Base-by-base conservation (phyloP, 2,797 vertebrate species). In the Sebastiscus albofasciatus region DNA sequence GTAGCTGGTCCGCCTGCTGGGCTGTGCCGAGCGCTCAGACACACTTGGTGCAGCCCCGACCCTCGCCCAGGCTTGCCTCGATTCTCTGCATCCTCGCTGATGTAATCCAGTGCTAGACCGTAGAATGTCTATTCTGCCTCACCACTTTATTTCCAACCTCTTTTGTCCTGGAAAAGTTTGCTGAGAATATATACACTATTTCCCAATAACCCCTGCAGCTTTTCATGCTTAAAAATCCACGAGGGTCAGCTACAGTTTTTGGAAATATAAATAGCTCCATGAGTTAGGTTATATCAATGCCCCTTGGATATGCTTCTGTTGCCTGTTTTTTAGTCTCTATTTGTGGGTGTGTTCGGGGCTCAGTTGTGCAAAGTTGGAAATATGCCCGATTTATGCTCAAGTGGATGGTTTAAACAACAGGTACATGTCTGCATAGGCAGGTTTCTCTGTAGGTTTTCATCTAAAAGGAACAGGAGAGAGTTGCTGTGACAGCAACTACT, bases 1-100 rank as follows among this genome's bases (percentile, higher is more conserved):
- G 92, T 89, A 95, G 88, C 84, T 72, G 64, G 6, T 89, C 80
- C 10, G 84, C 76, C 84, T 80, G 87, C 85, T 79, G 76, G 79
- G 88, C 81, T 89, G 58, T 39, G 67, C 83, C 2, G 62, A 83
- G 67, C 52, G 3, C 70, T 88, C 78, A 88, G 78, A 84, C 5
- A 6, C 72, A 6, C 72, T 81, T 72, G 82, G 16, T 87, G 85
- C 85, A 89, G 80, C 85, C 65, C 81, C 24, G 31, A 71, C 75
- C 61, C 60, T 65, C 72, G 10, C 62, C 67, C 58, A 61, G 83
- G 34, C 75, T 84, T 20, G 34, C 62, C 72, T 62, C 29, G 75
- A 90, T 88, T 85, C 78, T 90, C 86, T 84, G 67, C 77, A 81
- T 87, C 73, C 54, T 79, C 31, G 18, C 61, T 83, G 88, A 89